Conservation (phyloP, 2,888 invertebrate species). For the Gnatocerus cornutus region DNA sequence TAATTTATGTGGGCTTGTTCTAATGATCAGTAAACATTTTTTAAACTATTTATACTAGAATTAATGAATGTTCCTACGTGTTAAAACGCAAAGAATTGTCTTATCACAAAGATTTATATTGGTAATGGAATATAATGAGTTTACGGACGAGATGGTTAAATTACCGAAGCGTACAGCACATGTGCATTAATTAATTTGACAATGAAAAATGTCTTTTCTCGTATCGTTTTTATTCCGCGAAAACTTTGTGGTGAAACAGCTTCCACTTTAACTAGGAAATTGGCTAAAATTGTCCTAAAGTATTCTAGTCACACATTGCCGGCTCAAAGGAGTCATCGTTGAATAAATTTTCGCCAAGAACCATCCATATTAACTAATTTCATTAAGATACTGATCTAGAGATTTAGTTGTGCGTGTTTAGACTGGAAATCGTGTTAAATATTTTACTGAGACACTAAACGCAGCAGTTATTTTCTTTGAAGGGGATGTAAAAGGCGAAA, state of each 20-base stretch:
- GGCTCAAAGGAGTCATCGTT: constrained; percentile 26
- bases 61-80: too few relatives aligned
- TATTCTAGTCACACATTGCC: constrained; percentile 25
- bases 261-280: background rate
- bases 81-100: background rate
- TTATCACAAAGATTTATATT: background rate
- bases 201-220: background rate
- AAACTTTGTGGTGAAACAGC: background rate
- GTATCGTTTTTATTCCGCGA: background rate
- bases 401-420: constrained; percentile 32
- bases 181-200: constrained; percentile 3
- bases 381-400: constrained; percentile 37
- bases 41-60: too few relatives aligned
- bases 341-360: constrained; percentile 20
- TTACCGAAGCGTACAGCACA: background rate
- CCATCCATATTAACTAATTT: constrained; percentile 38
- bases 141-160: background rate
- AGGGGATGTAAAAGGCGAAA: background rate
- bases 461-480: background rate
- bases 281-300: background rate
- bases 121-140: background rate
- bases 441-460: background rate
- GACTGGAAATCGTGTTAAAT: constrained; percentile 23
- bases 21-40: too few relatives aligned
- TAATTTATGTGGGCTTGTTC: too few relatives aligned